Conservation (phyloP, 2,797 vertebrate species). For the Paguma larvata region DNA sequence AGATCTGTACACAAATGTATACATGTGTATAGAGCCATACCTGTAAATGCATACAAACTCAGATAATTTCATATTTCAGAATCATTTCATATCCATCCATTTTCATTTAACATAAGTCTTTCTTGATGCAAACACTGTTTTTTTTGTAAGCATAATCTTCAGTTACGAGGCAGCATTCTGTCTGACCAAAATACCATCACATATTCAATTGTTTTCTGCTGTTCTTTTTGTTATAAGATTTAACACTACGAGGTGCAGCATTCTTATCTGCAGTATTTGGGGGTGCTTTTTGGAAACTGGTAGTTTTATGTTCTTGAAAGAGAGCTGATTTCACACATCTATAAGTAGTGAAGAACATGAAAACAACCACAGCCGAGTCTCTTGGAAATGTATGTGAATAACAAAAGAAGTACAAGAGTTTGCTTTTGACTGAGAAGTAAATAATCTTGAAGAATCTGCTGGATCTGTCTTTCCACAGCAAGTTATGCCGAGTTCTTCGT, state of each 20-base stretch:
- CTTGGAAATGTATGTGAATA: neutral
- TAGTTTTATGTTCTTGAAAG: neutral
- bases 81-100: neutral
- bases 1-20: neutral
- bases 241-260: neutral
- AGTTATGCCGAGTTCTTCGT: neutral
- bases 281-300: neutral
- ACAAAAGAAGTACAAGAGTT: neutral
- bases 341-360: neutral
- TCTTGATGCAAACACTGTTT: neutral
- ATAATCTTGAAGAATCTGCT: neutral
- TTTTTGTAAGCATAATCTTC: constrained; percentile 8
- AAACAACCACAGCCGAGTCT: neutral
- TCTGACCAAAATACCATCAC: neutral
- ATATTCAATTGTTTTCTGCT: neutral
- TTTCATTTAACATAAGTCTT: neutral
- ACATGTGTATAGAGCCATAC: neutral
- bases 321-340: neutral
- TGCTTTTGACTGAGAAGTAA: neutral
- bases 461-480: neutral
- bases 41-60: neutral
- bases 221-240: neutral
- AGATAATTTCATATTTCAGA: neutral
- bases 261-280: neutral
- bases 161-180: neutral